Percentiles rank a stretch among this genome's conserved stretches.
phyloP scores from a whole-genome alignment of 92 coral and sea anemone species.

The Epizoanthus illoricatus region DNA sequence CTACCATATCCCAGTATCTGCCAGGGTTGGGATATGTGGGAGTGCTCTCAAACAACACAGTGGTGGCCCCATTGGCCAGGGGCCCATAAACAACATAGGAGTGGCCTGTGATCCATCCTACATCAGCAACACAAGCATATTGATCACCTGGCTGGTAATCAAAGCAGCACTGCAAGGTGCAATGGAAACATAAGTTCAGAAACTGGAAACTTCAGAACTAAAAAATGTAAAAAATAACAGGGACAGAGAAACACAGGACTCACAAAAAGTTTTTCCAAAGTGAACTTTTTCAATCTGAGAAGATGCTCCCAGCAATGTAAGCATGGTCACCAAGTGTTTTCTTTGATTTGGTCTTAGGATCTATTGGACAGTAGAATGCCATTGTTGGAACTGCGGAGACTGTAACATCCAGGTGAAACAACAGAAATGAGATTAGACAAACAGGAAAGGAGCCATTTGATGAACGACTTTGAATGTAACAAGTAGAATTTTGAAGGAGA shows the following conservation, averaged over 20 bases:
- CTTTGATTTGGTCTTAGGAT: no score
- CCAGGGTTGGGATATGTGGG: constrained; percentile 99
- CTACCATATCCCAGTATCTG: constrained; percentile 98
- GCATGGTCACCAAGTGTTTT: no score
- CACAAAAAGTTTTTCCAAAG: background rate
- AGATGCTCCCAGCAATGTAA: no score
- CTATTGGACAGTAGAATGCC: no score
- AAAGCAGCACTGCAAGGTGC: constrained; percentile 69
- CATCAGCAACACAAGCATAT: constrained; percentile 95
- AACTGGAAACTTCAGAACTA: background rate
- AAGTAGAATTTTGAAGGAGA: no score
- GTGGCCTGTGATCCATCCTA: constrained; percentile 99
- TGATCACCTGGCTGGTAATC: constrained; percentile 91
- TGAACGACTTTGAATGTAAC: no score
- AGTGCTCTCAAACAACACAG: constrained; percentile 91
- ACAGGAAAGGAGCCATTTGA: no score
- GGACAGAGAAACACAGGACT: background rate
- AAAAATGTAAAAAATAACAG: background rate
- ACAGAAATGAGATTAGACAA: no score
- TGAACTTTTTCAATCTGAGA: no score
- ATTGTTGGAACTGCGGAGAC: no score
- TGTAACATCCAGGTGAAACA: no score
- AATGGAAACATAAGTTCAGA: background rate
- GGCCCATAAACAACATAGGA: constrained; percentile 98
- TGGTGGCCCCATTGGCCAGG: constrained; percentile 91